Conservation (phyloP, 2,797 vertebrate species). For the Lates japonicus region DNA sequence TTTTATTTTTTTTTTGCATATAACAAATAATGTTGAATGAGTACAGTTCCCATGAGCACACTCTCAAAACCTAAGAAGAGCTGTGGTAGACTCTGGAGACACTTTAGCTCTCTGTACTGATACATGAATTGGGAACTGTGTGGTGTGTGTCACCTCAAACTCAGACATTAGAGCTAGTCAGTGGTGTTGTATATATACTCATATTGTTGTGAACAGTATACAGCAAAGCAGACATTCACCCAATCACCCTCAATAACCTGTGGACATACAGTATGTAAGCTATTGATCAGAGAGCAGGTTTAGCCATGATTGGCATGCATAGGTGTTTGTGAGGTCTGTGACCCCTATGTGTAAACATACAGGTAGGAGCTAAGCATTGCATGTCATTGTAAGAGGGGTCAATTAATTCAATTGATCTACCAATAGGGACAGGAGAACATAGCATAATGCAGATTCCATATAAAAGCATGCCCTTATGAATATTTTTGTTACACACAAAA, state of each 20-base stretch:
- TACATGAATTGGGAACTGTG: not conserved
- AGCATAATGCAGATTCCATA: too few relatives aligned
- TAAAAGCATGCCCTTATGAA: too few relatives aligned
- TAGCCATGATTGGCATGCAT: not conserved
- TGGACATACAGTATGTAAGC: too few relatives aligned
- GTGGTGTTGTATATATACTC: not conserved
- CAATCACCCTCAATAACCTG: too few relatives aligned
- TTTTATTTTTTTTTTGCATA: not conserved
- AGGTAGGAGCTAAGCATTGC: not conserved
- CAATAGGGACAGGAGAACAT: too few relatives aligned
- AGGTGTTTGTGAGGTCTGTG: not conserved
- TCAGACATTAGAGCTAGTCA: not conserved
- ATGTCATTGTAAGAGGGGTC: not conserved
- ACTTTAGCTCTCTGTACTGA: not conserved
- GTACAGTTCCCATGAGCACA: too few relatives aligned
- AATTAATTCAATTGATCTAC: too few relatives aligned
- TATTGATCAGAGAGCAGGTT: not conserved
- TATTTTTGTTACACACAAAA: too few relatives aligned
- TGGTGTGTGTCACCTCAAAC: not conserved
- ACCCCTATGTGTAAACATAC: not conserved
- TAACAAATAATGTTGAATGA: not conserved
- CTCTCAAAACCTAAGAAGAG: not conserved
- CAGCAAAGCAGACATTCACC: not conserved
- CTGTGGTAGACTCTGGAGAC: not conserved
- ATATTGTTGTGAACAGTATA: not conserved